Percentiles rank a stretch among this genome's conserved stretches.
Evolutionary conservation across 2,113 vertebrate species (phyloP).

Genomic region (Edolisoma coerulescens): DNA sequence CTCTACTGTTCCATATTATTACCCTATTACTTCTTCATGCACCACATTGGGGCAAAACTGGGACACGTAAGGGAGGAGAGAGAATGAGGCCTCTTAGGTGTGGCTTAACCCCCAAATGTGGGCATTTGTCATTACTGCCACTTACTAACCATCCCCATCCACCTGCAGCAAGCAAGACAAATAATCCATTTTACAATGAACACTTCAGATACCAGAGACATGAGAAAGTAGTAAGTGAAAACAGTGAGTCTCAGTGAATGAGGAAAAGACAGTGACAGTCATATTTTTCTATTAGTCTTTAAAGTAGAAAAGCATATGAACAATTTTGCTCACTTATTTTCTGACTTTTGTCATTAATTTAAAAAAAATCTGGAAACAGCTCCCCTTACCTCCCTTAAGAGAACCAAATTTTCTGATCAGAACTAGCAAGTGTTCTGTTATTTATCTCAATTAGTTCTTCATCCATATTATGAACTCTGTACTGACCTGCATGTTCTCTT

Average conservation of each 20-base stretch:
- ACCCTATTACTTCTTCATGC: not conserved
- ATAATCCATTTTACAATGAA: not conserved
- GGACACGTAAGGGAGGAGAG: not conserved
- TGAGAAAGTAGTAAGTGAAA: not conserved
- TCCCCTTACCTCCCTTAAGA: not conserved
- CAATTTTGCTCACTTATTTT: not conserved
- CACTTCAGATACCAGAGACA: not conserved
- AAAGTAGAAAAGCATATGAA: not conserved
- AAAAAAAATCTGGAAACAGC: not conserved
- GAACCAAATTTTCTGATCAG: not conserved
- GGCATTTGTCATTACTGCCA: not conserved
- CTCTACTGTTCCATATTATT: not conserved
- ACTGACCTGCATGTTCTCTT: not conserved
- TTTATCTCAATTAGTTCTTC: not conserved
- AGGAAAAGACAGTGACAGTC: not conserved
- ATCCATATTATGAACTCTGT: not conserved
- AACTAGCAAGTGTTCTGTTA: not conserved
- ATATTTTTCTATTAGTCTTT: not conserved
- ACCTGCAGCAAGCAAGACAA: not conserved
- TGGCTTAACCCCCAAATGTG: not conserved
- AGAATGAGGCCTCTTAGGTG: not conserved
- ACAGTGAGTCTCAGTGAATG: not conserved
- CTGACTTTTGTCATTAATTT: not conserved
- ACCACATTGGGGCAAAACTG: not conserved
- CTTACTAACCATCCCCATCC: not conserved